Conservation (phyloP, 2,888 invertebrate genomes). For the Eupeodes latifasciatus region DNA sequence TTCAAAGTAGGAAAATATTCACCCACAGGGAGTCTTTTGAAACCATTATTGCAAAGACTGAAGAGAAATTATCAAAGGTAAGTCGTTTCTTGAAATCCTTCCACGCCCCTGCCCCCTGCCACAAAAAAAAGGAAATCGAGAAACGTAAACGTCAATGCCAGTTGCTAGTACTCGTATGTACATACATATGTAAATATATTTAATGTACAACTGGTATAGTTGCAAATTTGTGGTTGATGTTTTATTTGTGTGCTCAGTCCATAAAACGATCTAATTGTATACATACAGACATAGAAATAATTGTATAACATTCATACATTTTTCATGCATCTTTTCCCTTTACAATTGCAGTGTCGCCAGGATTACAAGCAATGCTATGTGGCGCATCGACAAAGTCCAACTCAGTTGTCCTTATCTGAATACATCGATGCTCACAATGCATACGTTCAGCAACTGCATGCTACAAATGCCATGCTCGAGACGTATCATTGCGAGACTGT, state of each 20-base stretch:
- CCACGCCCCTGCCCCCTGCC: neutral
- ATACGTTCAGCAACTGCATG: slow-evolving; percentile 95
- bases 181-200: no score
- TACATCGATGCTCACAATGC: slow-evolving; percentile 97
- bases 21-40: slow-evolving; percentile 95
- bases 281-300: no score
- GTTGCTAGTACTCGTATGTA: neutral
- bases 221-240: slow-evolving; percentile 10
- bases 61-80: slow-evolving; percentile 90
- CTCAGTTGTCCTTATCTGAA: slow-evolving; percentile 88
- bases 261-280: slow-evolving; percentile 2
- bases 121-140: neutral
- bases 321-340: slow-evolving; percentile 37
- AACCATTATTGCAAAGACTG: slow-evolving; percentile 93
- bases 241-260: slow-evolving; percentile 22
- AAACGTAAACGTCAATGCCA: slow-evolving; percentile 1
- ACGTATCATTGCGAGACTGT: slow-evolving; percentile 94
- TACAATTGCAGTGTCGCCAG: slow-evolving; percentile 89
- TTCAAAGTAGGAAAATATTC: slow-evolving; percentile 95
- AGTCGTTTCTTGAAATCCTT: slow-evolving; percentile 76
- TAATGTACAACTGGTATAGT: neutral
- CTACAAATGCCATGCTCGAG: slow-evolving; percentile 96
- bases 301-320: neutral
- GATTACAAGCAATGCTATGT: slow-evolving; percentile 95
- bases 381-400: slow-evolving; percentile 90